Conservation (phyloP, 2,113 vertebrate genomes). For the Rhipidura dahli region DNA sequence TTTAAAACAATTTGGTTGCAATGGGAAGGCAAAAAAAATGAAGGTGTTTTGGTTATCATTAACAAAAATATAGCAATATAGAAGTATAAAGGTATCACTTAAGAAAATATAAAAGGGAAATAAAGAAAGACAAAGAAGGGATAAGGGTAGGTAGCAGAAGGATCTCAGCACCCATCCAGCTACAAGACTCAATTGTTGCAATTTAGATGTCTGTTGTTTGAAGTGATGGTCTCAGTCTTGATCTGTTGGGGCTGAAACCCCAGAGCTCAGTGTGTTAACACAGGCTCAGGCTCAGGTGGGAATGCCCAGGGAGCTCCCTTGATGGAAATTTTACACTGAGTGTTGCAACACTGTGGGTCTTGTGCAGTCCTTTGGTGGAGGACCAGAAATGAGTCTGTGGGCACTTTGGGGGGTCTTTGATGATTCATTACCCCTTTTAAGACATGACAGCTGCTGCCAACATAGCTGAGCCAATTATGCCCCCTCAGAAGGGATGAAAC, state of each 20-base stretch:
- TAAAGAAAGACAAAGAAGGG: neutral
- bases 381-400: neutral
- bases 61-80: neutral
- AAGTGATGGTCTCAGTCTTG: neutral
- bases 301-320: neutral
- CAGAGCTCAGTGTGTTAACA: neutral
- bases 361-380: accelerated
- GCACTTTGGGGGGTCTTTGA: neutral
- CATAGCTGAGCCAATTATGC: neutral
- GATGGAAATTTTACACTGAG: neutral
- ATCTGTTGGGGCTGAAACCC: neutral
- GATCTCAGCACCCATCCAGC: neutral
- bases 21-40: neutral
- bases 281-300: neutral
- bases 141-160: neutral
- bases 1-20: neutral
- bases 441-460: neutral
- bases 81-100: neutral
- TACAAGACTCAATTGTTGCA: neutral
- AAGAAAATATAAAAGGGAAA: neutral
- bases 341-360: too few relatives aligned
- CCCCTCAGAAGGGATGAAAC: neutral
- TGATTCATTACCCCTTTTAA: neutral
- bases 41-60: neutral
- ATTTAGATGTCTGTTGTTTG: neutral